Base-by-base conservation (phyloP, 2,888 invertebrate genomes). In the Drymonia ruficornis region DNA sequence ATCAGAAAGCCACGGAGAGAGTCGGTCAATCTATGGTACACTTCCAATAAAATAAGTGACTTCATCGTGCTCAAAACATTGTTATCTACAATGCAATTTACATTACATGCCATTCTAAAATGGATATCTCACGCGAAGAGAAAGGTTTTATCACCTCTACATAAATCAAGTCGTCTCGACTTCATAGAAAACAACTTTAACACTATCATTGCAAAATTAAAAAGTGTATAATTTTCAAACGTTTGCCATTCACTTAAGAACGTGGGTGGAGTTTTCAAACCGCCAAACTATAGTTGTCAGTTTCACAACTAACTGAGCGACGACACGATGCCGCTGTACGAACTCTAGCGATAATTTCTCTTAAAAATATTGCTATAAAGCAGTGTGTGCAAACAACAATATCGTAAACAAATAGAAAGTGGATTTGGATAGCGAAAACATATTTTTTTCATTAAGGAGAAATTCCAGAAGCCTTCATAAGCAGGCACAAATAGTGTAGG, bases 331-430 rank as follows among this genome's bases (percentile, higher is more conserved):
- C 55, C 48, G 47, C 52, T 61, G 40, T 49, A 47, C 49, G 50
- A 54, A 56, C 43, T 59, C 56, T 50, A 47, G 49, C 45, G 59
- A 52, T 60, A 66, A 67, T 74, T 74, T 75, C 74, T 68, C 66
- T 65, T 54, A 68, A 55, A 67, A 56, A 65, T 63, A 53, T 63
- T 61, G 60, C 67, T 73, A 77, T 69, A 72, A 55, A 31, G 42
- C 40, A 43, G 53, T 54, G 56, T 61, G 67, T 65, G 68, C 65
- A 67, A 69, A 74, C 59, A 73, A 56, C 42, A 59, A 55, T 56
- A 62, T 59, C 23, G 56, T 48, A 54, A 68, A 70, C 64, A 80
- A 83, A 81, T 78, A 84, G 83, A 84, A 83, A 84, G 82, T 63
- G 53, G 54, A 63, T 62, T 56, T 62, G 45, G 48, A 53, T 58